These are phyloP conservation scores for Drosophila sordidapex DNA, from an alignment of 2,888 invertebrate species.

Conservation along the genomic window DNA sequence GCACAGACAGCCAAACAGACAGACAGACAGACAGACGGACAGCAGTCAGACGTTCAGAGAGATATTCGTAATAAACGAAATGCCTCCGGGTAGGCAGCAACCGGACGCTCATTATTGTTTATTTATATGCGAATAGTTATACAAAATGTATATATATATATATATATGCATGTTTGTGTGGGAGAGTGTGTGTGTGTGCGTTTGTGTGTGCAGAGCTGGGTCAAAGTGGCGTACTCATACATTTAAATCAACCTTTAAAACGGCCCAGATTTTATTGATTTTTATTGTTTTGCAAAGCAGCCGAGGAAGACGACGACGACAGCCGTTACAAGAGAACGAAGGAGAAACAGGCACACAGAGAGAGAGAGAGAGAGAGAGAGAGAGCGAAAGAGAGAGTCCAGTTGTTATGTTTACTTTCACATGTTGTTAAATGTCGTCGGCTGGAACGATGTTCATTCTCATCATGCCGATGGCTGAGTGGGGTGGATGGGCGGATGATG, in stretches of 20 bases:
- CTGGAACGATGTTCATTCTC: constrained; percentile 45
- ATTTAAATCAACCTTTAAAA: constrained; percentile 78
- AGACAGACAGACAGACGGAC: background rate
- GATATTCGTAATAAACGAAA: constrained; percentile 9
- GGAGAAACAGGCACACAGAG: background rate
- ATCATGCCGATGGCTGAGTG: constrained; percentile 1
- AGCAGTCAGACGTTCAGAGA: background rate
- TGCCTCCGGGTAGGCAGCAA: constrained; percentile 24
- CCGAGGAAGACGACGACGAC: constrained; percentile 16
- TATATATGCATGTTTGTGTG: background rate
- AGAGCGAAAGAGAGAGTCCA: constrained; percentile 9
- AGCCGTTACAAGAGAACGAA: constrained; percentile 6
- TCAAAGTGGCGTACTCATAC: constrained; percentile 46
- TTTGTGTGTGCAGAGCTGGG: background rate
- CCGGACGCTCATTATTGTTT: constrained; percentile 44
- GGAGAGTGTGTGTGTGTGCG: background rate
- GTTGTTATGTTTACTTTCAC: constrained; percentile 62
- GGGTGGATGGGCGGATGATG: constrained; percentile 3
- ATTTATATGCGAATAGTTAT: constrained; percentile 32
- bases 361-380: background rate
- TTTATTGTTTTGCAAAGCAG: constrained; percentile 52
- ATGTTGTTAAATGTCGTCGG: constrained; percentile 27
- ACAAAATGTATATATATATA: background rate
- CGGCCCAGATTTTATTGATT: constrained; percentile 85
- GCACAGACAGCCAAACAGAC: background rate